These are phyloP conservation scores for Protonemura montana DNA, from an alignment of 2,888 invertebrate species.

Conservation along the genomic window DNA sequence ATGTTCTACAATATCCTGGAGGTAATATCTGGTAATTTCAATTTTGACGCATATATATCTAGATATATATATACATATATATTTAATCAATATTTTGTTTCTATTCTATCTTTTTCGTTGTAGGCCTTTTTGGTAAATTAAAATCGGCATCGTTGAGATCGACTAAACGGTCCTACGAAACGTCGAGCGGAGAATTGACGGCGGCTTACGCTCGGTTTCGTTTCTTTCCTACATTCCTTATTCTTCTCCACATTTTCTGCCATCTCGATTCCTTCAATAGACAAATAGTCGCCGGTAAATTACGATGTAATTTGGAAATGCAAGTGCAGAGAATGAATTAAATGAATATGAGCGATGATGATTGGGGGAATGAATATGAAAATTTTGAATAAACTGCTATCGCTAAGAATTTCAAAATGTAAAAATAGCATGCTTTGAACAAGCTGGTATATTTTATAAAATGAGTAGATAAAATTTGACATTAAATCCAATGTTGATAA, in stretches of 20 bases:
- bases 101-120: background rate
- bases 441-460: too few relatives aligned
- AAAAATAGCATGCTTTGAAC: too few relatives aligned
- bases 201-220: slow-evolving; percentile 15
- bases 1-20: background rate
- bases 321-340: background rate
- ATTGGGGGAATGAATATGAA: background rate
- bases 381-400: background rate
- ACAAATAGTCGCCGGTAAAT: background rate
- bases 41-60: background rate
- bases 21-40: background rate
- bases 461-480: background rate
- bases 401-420: background rate
- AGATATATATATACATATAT: too few relatives aligned
- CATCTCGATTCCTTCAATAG: slow-evolving; percentile 35
- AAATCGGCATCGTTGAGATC: background rate
- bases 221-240: slow-evolving; percentile 21
- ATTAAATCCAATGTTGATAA: too few relatives aligned
- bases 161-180: background rate
- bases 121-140: slow-evolving; percentile 7
- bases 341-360: background rate
- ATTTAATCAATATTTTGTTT: background rate
- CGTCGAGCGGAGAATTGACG: background rate
- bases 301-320: background rate
- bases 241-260: slow-evolving; percentile 33